Percentiles rank a stretch among this genome's conserved stretches.
Conservation (phyloP, 2,888 invertebrate genomes). For the Meta bourneti region DNA sequence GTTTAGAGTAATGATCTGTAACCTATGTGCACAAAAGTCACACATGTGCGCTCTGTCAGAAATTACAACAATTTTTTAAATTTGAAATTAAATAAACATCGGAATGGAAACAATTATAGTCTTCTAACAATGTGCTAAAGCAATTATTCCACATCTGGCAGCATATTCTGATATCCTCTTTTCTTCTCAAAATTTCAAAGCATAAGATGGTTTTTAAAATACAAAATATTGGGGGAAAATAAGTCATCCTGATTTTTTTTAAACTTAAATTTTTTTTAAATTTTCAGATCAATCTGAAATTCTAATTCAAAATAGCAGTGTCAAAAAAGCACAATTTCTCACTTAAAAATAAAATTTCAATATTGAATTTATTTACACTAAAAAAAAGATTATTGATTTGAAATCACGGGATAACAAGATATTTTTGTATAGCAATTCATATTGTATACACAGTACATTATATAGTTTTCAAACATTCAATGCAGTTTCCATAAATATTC, state of each 20-base stretch:
- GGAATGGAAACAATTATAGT: too few relatives aligned
- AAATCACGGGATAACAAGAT: background rate
- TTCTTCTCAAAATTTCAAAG: too few relatives aligned
- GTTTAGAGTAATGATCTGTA: too few relatives aligned
- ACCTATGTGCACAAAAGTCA: too few relatives aligned
- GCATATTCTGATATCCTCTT: too few relatives aligned
- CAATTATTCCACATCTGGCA: too few relatives aligned
- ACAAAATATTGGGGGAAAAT: too few relatives aligned
- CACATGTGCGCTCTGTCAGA: too few relatives aligned
- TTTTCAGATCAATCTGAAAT: background rate
- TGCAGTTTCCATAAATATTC: conserved; percentile 60
- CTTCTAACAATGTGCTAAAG: too few relatives aligned
- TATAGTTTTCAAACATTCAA: background rate
- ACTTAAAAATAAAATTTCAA: conserved; percentile 9
- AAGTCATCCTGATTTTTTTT: background rate
- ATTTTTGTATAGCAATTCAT: background rate
- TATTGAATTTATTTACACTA: conserved; percentile 42
- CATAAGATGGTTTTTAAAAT: too few relatives aligned
- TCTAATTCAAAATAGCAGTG: background rate
- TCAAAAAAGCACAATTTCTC: conserved; percentile 5
- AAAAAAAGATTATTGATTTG: conserved; percentile 31
- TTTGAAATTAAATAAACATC: too few relatives aligned
- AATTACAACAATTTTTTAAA: too few relatives aligned
- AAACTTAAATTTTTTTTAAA: background rate
- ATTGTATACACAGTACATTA: background rate